Conservation (phyloP, 2,113 vertebrate genomes). For the Theristicus caerulescens region DNA sequence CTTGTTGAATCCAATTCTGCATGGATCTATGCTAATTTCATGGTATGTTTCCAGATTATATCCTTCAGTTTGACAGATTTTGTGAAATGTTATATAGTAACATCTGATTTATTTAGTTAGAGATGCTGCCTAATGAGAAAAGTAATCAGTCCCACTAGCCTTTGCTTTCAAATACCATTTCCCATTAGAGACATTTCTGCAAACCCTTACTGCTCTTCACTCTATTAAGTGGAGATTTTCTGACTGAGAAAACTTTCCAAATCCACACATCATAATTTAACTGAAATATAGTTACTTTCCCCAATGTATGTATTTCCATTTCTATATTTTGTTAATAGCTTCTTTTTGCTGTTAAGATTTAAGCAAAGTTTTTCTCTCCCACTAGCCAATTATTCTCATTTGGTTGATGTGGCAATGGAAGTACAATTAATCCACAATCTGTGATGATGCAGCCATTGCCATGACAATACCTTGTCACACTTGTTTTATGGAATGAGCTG, state of each 20-base stretch:
- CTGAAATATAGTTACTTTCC: not conserved
- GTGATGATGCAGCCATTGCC: not conserved
- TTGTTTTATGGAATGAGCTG: not conserved
- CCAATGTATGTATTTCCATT: not conserved
- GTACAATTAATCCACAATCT: not conserved
- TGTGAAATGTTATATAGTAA: not conserved
- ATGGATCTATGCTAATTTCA: slow-evolving; percentile 37
- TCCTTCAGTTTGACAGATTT: slow-evolving; percentile 10
- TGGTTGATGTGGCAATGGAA: not conserved
- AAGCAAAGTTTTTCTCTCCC: not conserved
- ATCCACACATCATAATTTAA: not conserved
- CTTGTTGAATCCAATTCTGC: not conserved
- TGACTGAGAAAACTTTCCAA: slow-evolving; percentile 16
- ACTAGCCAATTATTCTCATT: not conserved
- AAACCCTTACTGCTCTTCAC: not conserved
- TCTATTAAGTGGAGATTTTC: slow-evolving; percentile 34
- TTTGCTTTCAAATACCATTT: slow-evolving; percentile 44
- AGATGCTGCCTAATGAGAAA: slow-evolving; percentile 37
- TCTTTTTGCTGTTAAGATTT: not conserved
- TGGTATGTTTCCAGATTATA: slow-evolving; percentile 4
- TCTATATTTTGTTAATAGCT: not conserved
- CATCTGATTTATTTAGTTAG: slow-evolving; percentile 19
- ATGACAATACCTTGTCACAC: not conserved
- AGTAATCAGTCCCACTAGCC: slow-evolving; percentile 29
- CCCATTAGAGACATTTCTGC: slow-evolving; percentile 27